Evolutionary conservation across 2,888 invertebrate genomes (phyloP), one percentile per base, ranked within the genome.

Genomic region (Antheraea yamamai): DNA sequence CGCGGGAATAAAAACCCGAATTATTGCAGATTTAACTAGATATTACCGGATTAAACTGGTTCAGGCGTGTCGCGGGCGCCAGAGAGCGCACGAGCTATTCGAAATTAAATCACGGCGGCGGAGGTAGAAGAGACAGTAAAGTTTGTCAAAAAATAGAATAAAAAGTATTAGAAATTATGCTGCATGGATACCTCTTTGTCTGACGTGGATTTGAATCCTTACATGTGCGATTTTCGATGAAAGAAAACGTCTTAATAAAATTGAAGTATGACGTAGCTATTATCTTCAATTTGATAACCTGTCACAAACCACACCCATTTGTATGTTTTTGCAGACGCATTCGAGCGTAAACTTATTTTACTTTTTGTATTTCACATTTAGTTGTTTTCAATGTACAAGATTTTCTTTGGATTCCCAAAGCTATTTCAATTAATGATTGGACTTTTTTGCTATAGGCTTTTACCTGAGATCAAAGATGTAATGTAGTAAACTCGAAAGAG

Each of bases 21-120:
- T 83, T 84, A 83, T 82, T 82, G 80, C 81, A 80, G 82, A 82
- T 83, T 82, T 82, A 81, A 81, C 81, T 75, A 76, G 80, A 78
- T 80, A 75, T 76, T 77, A 79, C 80, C 77, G 81, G 84, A 83
- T 83, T 83, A 81, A 77, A 78, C 80, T 76, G 82, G 77, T 81
- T 79, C 79, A 78, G 79, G 76, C 39, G 70, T 39, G 26, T 30
- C 64, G 0, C 30, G 61, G 61, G 61, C 23, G 61, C 23, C 23
- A 23, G 23, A 61, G 12, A 61, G n/a, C 23, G 61, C 23, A 23
- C 61, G 23, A n/a, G 61, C 61, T 61, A 23, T 61, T 23, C 61
- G 61, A 61, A 61, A 61, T 61, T 23, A 61, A 61, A 61, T 61
- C 61, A 3, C 6, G 61, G 61, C 0, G 2, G n/a, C 10, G 61